Evolutionary conservation across 92 coral and sea anemone species (phyloP).

Genomic region (Nematostella vectensis): DNA sequence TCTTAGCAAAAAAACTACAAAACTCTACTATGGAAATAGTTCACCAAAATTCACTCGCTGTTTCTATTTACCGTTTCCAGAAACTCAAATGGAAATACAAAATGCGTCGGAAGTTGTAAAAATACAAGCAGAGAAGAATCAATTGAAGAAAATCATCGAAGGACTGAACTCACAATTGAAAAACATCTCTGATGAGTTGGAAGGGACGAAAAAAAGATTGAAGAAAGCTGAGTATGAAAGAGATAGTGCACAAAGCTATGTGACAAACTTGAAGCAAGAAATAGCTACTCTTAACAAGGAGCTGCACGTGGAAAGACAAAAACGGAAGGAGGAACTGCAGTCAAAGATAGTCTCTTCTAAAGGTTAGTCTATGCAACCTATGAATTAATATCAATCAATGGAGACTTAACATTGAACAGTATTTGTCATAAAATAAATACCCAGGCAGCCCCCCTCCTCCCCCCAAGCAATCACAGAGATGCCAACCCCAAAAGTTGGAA

Average conservation of each 20-base stretch:
- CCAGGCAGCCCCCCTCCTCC: no score
- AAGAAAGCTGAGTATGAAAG: constrained; percentile 85
- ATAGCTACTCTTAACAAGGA: constrained; percentile 67
- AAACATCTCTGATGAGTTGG: constrained; percentile 42
- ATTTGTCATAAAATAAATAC: no score
- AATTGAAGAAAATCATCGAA: constrained; percentile 23
- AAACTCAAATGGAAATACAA: constrained; percentile 6
- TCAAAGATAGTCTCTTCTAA: constrained; percentile 9
- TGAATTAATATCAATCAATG: no score
- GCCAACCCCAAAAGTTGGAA: no score
- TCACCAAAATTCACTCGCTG: not conserved
- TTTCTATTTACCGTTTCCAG: constrained; percentile 33
- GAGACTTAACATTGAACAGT: no score
- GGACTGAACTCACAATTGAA: constrained; percentile 42
- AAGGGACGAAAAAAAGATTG: constrained; percentile 53
- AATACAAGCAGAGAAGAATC: constrained; percentile 9
- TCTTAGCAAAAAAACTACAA: no score
- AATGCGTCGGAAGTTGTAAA: constrained; percentile 2
- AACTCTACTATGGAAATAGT: no score
- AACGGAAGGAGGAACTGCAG: constrained; percentile 23
- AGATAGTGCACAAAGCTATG: constrained; percentile 72
- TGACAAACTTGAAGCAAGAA: constrained; percentile 61
- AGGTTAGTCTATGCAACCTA: no score
- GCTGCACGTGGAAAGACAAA: constrained; percentile 65
- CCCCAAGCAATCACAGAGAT: no score